Percentiles rank a stretch among this genome's conserved stretches.
Conservation (phyloP, 2,888 invertebrate species). For the Bellardia bayeri region DNA sequence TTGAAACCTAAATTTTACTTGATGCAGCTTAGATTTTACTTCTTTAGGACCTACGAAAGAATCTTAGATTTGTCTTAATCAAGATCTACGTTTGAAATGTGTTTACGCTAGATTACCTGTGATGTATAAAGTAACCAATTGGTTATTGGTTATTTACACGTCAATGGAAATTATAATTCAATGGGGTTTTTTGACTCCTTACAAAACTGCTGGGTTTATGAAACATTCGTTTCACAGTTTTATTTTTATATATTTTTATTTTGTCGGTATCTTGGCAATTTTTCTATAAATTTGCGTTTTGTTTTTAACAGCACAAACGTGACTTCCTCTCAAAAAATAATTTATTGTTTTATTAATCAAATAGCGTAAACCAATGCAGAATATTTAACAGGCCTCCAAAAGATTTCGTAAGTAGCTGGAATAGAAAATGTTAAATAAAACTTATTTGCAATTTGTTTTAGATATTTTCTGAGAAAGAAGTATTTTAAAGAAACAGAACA, state of each 20-base stretch:
- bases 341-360: conserved; percentile 17
- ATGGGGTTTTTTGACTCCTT: not conserved
- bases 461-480: not conserved
- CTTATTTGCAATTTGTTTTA: not conserved
- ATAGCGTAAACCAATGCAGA: not conserved
- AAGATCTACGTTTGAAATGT: no score
- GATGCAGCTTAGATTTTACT: no score
- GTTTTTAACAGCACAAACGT: conserved; percentile 8
- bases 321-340: not conserved
- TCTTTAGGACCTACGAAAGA: no score
- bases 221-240: not conserved
- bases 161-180: no score
- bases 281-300: not conserved
- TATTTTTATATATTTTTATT: not conserved
- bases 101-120: no score
- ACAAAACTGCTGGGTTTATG: not conserved
- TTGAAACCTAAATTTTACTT: no score
- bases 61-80: no score
- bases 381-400: not conserved
- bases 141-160: no score
- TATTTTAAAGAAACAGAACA: no score
- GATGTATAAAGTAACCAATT: no score
- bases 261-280: not conserved
- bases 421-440: not conserved
- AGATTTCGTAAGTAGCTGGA: not conserved